Evolutionary conservation across 1,140 invertebrate species (phyloP), one percentile per base, ranked within the genome.

Genomic region (Sitophilus oryzae): DNA sequence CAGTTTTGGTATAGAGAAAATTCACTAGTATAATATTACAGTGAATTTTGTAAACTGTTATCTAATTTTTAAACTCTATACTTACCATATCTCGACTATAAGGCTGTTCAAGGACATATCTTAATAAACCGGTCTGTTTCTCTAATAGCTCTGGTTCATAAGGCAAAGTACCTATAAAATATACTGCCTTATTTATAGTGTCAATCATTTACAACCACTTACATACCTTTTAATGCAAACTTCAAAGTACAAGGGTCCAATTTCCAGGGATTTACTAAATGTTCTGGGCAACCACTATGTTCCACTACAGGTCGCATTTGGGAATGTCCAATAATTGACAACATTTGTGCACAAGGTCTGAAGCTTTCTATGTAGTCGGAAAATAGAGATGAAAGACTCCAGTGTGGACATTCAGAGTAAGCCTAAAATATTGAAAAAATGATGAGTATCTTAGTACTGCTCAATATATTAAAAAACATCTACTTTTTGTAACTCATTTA

Each of bases 221-320:
- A 35, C 18, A 37, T 20, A 42, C 62, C 93, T 79, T 91, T 95
- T 0, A 96, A 73, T 4, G 83, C 82, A 71, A 96, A 96, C 67
- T 91, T 89, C 1, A 96, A 74, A 19, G 86, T 89, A 22, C 58
- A 19, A 2, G 89, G 84, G 76, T 96, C 93, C 8, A 98, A 71
- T 52, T 92, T 82, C 93, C 94, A 97, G 0, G 91, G 89, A 71
- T 90, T 90, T 19, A 91, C 83, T n/a, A 89, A 75, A 65, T 89
- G 86, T 71, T 91, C 89, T 0, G 87, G 86, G 67, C 90, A 91
- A 11, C 89, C 88, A 41, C 92, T 94, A 66, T 92, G 86, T 60
- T 96, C 93, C 2, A 97, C 92, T 16, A 98, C 88, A 4, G 95
- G 94, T 15, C 95, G 72, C 83, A 97, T 89, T 62, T 88, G 84